Percentiles rank a stretch among this genome's conserved stretches.
Conservation (phyloP, 92 coral and sea anemone genomes). For the Paramuricea clavata region DNA sequence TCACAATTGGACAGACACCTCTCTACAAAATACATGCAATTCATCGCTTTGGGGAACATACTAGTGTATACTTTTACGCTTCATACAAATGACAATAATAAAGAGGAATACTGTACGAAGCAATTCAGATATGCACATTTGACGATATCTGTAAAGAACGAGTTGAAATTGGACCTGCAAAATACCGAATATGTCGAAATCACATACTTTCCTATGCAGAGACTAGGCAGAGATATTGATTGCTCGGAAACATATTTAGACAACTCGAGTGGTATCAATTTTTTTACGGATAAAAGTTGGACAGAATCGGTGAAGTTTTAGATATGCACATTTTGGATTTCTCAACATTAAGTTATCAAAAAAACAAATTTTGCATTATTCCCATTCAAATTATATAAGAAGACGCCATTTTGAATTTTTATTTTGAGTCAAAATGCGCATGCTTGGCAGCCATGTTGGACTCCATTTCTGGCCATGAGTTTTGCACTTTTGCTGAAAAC, state of each 20-base stretch:
- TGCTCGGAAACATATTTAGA: constrained; percentile 12
- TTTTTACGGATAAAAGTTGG: background rate
- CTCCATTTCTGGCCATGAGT: constrained; percentile 53
- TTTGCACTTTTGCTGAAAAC: no score
- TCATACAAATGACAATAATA: background rate
- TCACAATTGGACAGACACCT: background rate
- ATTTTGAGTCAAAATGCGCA: constrained; percentile 6
- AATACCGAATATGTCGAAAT: constrained; percentile 3
- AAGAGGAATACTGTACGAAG: constrained; percentile 3
- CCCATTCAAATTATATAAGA: constrained; percentile 27
- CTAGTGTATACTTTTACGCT: background rate
- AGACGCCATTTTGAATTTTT: background rate
- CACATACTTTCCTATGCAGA: constrained; percentile 11
- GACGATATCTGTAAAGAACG: background rate
- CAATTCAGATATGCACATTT: constrained; percentile 22
- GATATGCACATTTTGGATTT: constrained; percentile 56
- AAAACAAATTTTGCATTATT: background rate
- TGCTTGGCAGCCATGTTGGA: constrained; percentile 57
- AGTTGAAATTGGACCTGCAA: background rate
- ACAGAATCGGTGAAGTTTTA: constrained; percentile 24
- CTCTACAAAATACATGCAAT: background rate
- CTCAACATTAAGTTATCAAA: constrained; percentile 7
- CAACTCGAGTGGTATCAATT: background rate
- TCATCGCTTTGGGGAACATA: constrained; percentile 26
- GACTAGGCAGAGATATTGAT: background rate